Evolutionary conservation across 1,140 invertebrate genomes (phyloP).

Genomic region (Lanistes nyassanus): DNA sequence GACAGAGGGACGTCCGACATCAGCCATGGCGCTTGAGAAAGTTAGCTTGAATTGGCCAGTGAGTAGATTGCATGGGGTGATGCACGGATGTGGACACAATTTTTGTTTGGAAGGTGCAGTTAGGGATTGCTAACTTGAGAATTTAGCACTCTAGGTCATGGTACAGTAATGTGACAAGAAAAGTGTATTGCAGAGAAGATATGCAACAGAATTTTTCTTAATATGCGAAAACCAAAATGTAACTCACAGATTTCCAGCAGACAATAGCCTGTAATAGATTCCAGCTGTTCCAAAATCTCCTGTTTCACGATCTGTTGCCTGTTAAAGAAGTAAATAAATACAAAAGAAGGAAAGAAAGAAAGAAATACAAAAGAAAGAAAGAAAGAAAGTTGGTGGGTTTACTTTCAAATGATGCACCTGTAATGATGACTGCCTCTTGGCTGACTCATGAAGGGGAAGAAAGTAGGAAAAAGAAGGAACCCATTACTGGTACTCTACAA

Average conservation of each 20-base stretch:
- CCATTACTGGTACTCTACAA: too few relatives aligned
- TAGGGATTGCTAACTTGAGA: too few relatives aligned
- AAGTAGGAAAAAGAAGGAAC: background rate
- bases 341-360: background rate
- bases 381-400: background rate
- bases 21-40: too few relatives aligned
- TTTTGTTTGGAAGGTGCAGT: too few relatives aligned
- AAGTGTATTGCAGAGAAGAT: too few relatives aligned
- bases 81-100: too few relatives aligned
- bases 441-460: background rate
- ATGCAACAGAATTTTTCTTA: background rate
- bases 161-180: too few relatives aligned
- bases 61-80: too few relatives aligned
- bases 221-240: background rate
- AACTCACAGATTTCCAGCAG: constrained; percentile 76
- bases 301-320: constrained; percentile 85
- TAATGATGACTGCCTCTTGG: too few relatives aligned
- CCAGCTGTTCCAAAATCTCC: constrained; percentile 82
- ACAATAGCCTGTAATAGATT: constrained; percentile 80
- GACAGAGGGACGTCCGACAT: too few relatives aligned
- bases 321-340: constrained; percentile 70
- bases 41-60: too few relatives aligned
- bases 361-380: constrained; percentile 8
- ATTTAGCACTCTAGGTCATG: too few relatives aligned
- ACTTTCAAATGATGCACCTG: background rate